Evolutionary conservation across 2,888 invertebrate species (phyloP).

Genomic region (Ormyrus rosae): DNA sequence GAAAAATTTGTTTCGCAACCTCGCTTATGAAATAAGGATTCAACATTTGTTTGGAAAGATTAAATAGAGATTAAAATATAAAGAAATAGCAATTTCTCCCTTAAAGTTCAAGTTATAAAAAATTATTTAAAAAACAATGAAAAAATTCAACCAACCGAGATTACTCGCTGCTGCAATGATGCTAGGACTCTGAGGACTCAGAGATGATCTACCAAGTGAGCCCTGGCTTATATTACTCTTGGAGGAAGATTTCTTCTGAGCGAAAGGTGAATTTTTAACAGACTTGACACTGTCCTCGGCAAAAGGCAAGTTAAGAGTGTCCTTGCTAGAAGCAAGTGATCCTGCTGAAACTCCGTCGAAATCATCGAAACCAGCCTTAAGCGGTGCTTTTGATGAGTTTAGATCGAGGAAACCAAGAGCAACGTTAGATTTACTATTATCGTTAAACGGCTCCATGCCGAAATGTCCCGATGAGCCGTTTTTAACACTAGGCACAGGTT

Average conservation of each 20-base stretch:
- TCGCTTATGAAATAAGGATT: too few relatives aligned
- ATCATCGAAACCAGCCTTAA: conserved; percentile 73
- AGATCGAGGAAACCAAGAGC: conserved; percentile 66
- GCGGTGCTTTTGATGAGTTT: conserved; percentile 69
- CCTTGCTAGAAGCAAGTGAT: conserved; percentile 70
- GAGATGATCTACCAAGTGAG: conserved; percentile 67
- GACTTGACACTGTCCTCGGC: conserved; percentile 72
- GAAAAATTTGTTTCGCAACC: background rate
- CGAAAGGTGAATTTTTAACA: conserved; percentile 69
- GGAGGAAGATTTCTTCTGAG: conserved; percentile 65
- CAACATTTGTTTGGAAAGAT: too few relatives aligned
- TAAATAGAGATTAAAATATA: too few relatives aligned
- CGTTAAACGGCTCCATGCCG: conserved; percentile 63
- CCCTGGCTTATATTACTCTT: conserved; percentile 66
- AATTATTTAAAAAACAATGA: too few relatives aligned
- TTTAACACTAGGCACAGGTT: conserved; percentile 65
- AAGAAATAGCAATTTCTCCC: too few relatives aligned
- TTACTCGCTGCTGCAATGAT: conserved; percentile 27
- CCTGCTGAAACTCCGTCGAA: conserved; percentile 71
- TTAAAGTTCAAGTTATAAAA: too few relatives aligned
- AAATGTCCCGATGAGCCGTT: conserved; percentile 68
- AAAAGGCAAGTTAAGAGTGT: conserved; percentile 70
- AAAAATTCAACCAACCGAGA: conserved; percentile 39
- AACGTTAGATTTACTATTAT: conserved; percentile 58
- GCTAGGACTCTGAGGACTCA: conserved; percentile 66